Conservation (phyloP, 2,797 vertebrate genomes). For the Numenius phaeopus region DNA sequence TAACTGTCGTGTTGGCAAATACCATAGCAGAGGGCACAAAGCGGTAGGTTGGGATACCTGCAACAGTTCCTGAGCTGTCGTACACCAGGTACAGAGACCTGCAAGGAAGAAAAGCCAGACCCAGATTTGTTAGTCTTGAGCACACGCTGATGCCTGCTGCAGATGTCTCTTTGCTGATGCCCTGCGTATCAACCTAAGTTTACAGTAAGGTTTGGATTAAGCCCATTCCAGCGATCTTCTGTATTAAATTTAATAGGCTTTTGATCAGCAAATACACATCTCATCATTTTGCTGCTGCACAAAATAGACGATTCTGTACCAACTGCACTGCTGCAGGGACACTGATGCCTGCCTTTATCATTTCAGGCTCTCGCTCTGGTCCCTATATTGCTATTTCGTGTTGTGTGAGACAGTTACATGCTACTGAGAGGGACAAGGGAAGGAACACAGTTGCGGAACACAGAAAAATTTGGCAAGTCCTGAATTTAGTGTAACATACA, state of each 20-base stretch:
- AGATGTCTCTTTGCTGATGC: background rate
- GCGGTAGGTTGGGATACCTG: conserved; percentile 86
- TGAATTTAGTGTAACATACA: background rate
- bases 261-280: background rate
- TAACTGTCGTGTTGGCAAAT: conserved; percentile 86
- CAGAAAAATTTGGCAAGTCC: background rate
- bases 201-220: background rate
- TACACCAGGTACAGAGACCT: conserved; percentile 91
- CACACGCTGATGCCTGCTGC: background rate
- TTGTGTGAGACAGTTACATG: background rate
- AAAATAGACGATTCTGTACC: rapidly evolving
- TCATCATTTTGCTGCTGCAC: background rate
- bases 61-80: conserved; percentile 84
- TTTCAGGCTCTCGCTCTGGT: background rate
- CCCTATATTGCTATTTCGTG: rapidly evolving
- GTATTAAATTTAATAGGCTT: background rate
- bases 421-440: background rate
- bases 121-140: background rate
- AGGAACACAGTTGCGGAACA: rapidly evolving
- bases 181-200: too few species aligned
- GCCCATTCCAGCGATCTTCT: background rate
- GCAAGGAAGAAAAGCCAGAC: background rate
- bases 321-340: background rate
- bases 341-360: background rate
- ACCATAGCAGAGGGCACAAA: conserved; percentile 86